Base-by-base conservation (phyloP, 2,888 invertebrate genomes). In the Agrochola lychnidis region DNA sequence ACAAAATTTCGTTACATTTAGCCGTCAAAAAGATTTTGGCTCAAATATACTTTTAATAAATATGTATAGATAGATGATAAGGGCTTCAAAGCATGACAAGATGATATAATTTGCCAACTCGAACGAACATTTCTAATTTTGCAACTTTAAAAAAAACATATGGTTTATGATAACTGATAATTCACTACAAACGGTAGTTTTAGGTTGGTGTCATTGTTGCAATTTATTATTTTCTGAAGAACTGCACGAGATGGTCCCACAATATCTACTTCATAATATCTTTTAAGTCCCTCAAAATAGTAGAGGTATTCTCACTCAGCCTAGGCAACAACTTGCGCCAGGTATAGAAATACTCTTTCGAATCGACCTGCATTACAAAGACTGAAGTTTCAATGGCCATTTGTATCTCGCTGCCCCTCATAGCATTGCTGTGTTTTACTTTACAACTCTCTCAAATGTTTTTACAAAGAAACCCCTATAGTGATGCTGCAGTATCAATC, bases 401-500 rank as follows among this genome's bases (percentile, higher is more conserved):
- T 30, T 16, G n/a, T n/a, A 57, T 71, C 25, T 22, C 40, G 14
- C 19, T 14, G 48, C 6, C 36, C 16, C 56, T 56, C 10, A 51
- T 16, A 25, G 1, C 25, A 42, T n/a, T 10, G 5, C 40, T 80
- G n/a, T 16, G 4, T 53, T 61, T 61, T 62, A 25, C 5, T 14
- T 45, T 45, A 53, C 25, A 48, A n/a, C 12, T 53, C 16, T n/a
- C 45, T 64, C 22, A 25, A 16, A 45, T 12, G 19, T 36, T 45
- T 45, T 36, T 36, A 45, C n/a, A 72, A 72, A 75, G 0, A 12
- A 36, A 68, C 25, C 56, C 48, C n/a, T 62, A 77, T 56, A 57
- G 48, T 22, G 9, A 25, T 0, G 6, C n/a, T 51, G n/a, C 57
- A 42, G 12, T 64, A 56, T n/a, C 12, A 51, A 62, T 51, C 42